Evolutionary conservation across 2,113 vertebrate species (phyloP), one percentile per base, ranked within the genome.

Genomic region (Megaptera novaeangliae): DNA sequence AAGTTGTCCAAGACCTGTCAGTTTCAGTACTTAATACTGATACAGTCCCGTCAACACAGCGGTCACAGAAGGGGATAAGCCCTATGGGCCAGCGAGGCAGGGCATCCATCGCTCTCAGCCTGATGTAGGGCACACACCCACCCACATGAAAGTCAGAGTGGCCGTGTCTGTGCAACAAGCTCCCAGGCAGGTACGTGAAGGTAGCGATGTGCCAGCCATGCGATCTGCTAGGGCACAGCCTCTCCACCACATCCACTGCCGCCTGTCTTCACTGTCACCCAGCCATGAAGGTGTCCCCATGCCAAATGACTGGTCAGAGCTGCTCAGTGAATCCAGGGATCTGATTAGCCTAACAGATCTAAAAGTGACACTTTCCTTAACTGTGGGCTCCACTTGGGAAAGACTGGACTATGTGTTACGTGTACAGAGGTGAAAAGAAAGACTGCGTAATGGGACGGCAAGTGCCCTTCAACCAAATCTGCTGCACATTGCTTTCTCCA

Each of bases 341-440:
- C n/a, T 80, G 81, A 92, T 68, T 49, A 87, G 93, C 29, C 41
- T 90, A 88, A 63, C 9, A 69, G 52, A 80, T 61, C 84, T 94
- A 91, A 82, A 49, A 61, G 85, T 71, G 90, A 57, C 29, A 27
- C 44, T 74, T 23, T 77, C 27, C 80, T 74, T 64, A 82, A 84
- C 10, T 31, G 25, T 2, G 84, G 81, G 21, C 49, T 77, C 92
- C 44, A 75, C 29, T 6, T 44, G 61, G 59, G 64, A 63, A 68
- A 71, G 61, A 49, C 0, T 2, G 2, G 10, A 66, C 31, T 34
- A 2, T 4, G 29, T 61, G 21, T 59, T 39, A 36, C 9, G 59
- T 17, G 21, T 14, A 72, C 77, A 96, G 59, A 78, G 44, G 41
- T 64, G 41, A 86, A 80, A 82, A 36, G 41, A 64, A 41, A 91